phyloP scores from a whole-genome alignment of 2,888 invertebrate species.

The Rhingia rostrata region DNA sequence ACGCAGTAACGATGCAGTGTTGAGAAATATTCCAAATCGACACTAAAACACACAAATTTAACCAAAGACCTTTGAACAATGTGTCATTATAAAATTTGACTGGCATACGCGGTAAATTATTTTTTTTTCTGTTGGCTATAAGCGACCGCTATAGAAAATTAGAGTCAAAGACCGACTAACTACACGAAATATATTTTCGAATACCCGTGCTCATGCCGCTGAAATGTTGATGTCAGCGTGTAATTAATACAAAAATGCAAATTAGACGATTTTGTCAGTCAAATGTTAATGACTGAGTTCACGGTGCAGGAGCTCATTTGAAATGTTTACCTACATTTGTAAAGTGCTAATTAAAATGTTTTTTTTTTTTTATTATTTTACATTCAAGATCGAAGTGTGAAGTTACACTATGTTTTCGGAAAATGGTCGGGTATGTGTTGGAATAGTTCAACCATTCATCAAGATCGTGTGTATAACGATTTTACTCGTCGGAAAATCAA shows the following conservation, averaged over 20 bases:
- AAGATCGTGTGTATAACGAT: no score
- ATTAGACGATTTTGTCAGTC: neutral
- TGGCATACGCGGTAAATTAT: neutral
- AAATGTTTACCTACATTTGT: neutral
- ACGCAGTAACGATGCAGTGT: no score
- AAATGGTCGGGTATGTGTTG: no score
- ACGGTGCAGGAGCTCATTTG: neutral
- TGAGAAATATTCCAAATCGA: no score
- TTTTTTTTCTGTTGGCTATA: neutral
- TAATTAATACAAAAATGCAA: neutral
- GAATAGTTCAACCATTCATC: no score
- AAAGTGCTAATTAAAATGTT: neutral
- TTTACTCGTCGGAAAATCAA: no score
- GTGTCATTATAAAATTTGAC: no score
- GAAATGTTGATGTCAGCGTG: neutral
- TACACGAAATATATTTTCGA: neutral
- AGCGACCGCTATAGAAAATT: neutral
- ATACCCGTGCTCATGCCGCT: neutral
- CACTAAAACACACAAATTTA: no score
- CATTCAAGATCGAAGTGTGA: no score
- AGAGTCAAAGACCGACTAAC: constrained; percentile 12
- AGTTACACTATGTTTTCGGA: no score
- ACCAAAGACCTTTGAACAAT: no score
- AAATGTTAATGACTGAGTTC: neutral
- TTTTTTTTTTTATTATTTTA: no score